A percentile compares a stretch with the other conserved stretches of the same genome.
phyloP scores from a whole-genome alignment of 1,140 invertebrate species.

The Zaprionus ghesquierei region DNA sequence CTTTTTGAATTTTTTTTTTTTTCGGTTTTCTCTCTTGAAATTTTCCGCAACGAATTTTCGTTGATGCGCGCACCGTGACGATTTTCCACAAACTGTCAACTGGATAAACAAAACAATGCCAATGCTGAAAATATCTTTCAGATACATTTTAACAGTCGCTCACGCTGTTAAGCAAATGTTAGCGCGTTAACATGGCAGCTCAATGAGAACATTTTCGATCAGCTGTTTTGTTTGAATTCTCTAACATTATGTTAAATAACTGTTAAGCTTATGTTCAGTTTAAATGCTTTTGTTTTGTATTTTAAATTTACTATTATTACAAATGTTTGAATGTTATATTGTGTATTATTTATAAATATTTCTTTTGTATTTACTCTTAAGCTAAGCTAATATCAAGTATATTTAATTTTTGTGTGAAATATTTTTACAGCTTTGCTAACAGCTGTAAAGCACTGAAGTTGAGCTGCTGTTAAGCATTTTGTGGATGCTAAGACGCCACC shows the following conservation, averaged over 20 bases:
- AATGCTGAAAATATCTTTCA: constrained; percentile 38
- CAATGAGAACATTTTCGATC: background rate
- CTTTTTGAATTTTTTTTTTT: constrained; percentile 31
- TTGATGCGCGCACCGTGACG: constrained; percentile 75
- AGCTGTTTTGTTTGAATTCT: background rate
- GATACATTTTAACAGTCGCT: constrained; percentile 23
- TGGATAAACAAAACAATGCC: constrained; percentile 65
- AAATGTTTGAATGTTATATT: background rate
- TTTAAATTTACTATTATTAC: background rate
- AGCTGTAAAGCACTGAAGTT: background rate
- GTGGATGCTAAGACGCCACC: background rate
- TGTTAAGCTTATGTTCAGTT: background rate
- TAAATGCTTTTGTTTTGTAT: no score
- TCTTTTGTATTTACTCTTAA: background rate
- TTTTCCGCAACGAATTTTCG: constrained; percentile 59
- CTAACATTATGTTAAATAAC: background rate
- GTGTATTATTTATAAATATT: background rate
- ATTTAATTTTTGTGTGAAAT: background rate
- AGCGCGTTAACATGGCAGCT: background rate
- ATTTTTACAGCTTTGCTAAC: background rate
- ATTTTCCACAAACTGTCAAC: constrained; percentile 75
- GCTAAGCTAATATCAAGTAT: background rate
- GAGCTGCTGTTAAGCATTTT: background rate
- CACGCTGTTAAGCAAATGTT: background rate
- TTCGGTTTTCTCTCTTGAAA: constrained; percentile 33